These are phyloP conservation scores for Tenualosa thibaudeaui DNA, from an alignment of 2,797 vertebrate species.

Conservation along the genomic window DNA sequence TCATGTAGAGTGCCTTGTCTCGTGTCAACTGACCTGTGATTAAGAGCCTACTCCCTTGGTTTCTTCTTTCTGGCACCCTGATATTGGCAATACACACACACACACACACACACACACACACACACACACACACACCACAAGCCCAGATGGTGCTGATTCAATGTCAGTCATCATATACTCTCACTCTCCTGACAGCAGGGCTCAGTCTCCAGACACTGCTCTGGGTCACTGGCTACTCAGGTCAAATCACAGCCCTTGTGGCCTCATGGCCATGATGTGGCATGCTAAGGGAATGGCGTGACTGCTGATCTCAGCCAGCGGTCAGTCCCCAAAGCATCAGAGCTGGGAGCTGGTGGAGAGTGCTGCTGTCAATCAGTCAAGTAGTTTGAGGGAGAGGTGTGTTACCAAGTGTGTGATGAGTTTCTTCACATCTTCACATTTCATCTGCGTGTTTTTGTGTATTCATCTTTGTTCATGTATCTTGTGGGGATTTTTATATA, in stretches of 20 bases:
- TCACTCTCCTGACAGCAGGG: background rate
- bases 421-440: too few relatives aligned
- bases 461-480: background rate
- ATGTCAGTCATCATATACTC: background rate
- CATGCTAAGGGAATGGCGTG: background rate
- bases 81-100: too few relatives aligned
- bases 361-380: background rate
- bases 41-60: too few relatives aligned
- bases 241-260: background rate
- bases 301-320: background rate
- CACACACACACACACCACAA: background rate
- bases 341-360: background rate
- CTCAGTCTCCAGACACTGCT: background rate
- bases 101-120: too few relatives aligned
- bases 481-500: background rate
- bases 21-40: background rate
- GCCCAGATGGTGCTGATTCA: background rate
- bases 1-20: background rate
- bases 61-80: too few relatives aligned
- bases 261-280: background rate
- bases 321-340: background rate
- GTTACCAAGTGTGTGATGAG: background rate
- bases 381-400: background rate
- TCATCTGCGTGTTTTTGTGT: background rate
- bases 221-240: background rate